Evolutionary conservation across 2,113 vertebrate genomes (phyloP).

Genomic region (Rhagologus leucostigma): DNA sequence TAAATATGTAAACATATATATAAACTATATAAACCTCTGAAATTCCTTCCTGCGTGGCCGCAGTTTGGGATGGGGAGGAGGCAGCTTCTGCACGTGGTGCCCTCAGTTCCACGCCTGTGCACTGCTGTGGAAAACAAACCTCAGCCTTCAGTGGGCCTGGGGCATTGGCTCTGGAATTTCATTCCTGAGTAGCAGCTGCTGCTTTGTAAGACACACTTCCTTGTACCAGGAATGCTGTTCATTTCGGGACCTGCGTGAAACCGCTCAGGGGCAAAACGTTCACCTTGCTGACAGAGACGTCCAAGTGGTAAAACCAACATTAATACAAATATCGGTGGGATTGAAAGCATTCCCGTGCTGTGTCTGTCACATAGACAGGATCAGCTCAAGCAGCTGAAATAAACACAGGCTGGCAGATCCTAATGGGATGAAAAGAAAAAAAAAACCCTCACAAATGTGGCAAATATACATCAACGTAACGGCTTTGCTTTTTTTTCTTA

Average conservation of each 20-base stretch:
- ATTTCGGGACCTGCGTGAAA: neutral
- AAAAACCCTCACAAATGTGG: accelerated
- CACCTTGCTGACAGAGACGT: neutral
- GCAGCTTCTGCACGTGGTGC: neutral
- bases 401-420: neutral
- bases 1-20: neutral
- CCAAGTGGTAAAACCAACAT: neutral
- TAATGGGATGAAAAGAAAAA: neutral
- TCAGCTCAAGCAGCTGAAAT: neutral
- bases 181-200: neutral
- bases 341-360: neutral
- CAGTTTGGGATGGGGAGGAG: neutral
- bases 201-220: neutral
- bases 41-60: neutral
- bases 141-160: neutral
- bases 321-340: neutral
- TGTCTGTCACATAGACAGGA: neutral
- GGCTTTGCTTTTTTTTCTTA: neutral
- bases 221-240: neutral
- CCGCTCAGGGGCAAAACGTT: neutral
- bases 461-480: neutral
- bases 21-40: neutral
- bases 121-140: neutral
- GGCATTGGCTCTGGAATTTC: neutral
- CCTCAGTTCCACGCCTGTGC: neutral